Evolutionary conservation across 1,140 invertebrate species (phyloP), one percentile per base, ranked within the genome.

Genomic region (Cataglyphis hispanica): DNA sequence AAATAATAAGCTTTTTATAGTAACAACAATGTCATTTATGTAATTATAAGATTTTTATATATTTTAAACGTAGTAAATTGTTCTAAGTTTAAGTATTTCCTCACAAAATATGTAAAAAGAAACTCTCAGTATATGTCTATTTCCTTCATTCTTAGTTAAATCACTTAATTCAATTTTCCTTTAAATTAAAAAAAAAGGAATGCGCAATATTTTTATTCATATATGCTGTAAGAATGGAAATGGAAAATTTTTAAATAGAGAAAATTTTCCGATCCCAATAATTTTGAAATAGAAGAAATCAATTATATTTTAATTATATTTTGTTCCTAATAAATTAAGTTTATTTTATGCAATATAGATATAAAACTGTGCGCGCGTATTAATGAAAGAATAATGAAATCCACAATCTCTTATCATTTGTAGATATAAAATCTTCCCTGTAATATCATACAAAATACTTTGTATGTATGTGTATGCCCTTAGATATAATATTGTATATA

Each of bases 1-100:
- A 43, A 75, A 74, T 8, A 67, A 60, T 43, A 53, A 78, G 31
- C n/a, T 58, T 0, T 63, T 67, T 34, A 16, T 75, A 50, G n/a
- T 34, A 56, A 22, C 8, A 56, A 27, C 1, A 74, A 74, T 58
- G 13, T 8, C n/a, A 11, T 56, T 53, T 11, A 25, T 46, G 34
- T 22, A 25, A 74, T 75, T 58, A 37, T 25, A 16, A 37, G 34
- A 27, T 69, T 13, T 40, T 16, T 19, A 60, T n/a, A 50, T 40
- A 22, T 16, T 58, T 22, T 67, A 8, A 56, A 58, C 16, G 58
- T 6, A 19, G 4, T n/a, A 8, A 74, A n/a, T 40, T 8, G 53
- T n/a, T 34, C 7, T 27, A 31, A 19, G 19, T 58, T 74, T 7
- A 37, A 74, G 7, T 40, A 58, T 37, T 37, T 58, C 2, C 6